A percentile compares a stretch with the other conserved stretches of the same genome.
Evolutionary conservation across 2,113 vertebrate genomes (phyloP).

Genomic region (Salvelinus namaycush): DNA sequence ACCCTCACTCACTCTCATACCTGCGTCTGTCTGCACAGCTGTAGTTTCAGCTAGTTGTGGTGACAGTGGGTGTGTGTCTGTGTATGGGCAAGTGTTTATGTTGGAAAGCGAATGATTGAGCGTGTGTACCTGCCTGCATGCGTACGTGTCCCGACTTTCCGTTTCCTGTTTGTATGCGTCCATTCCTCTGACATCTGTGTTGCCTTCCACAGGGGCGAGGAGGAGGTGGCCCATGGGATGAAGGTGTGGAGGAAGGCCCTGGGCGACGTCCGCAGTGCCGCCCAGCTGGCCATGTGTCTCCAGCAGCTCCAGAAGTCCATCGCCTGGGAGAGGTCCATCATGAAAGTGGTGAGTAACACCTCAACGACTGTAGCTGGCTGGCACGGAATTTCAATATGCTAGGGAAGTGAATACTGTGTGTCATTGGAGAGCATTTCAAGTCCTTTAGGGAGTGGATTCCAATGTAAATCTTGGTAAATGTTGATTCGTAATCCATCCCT

Average conservation of each 20-base stretch:
- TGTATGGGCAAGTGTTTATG: conserved; percentile 19
- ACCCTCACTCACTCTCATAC: neutral
- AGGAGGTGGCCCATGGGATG: conserved; percentile 97
- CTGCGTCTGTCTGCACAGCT: neutral
- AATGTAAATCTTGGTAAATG: too few relatives aligned
- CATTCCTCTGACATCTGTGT: conserved; percentile 27
- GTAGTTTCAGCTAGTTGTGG: neutral
- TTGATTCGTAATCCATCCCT: neutral
- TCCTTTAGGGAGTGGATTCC: too few relatives aligned
- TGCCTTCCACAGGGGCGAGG: conserved; percentile 84
- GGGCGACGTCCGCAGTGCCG: conserved; percentile 89
- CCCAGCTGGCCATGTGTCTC: conserved; percentile 96
- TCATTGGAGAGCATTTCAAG: too few relatives aligned
- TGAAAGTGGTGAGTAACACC: conserved; percentile 95
- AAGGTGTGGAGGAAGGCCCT: conserved; percentile 96
- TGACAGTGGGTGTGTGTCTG: neutral
- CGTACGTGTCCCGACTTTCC: neutral
- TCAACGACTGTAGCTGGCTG: too few relatives aligned
- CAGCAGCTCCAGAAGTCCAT: conserved; percentile 99
- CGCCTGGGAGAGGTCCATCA: conserved; percentile 99
- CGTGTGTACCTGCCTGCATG: conserved; percentile 31
- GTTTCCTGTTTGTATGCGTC: conserved; percentile 9
- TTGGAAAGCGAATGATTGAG: neutral
- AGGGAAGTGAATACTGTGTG: too few relatives aligned
- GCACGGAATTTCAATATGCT: too few relatives aligned